Percentiles rank a stretch among this genome's conserved stretches.
Evolutionary conservation across 2,113 vertebrate genomes (phyloP).

Genomic region (Colaptes auratus): DNA sequence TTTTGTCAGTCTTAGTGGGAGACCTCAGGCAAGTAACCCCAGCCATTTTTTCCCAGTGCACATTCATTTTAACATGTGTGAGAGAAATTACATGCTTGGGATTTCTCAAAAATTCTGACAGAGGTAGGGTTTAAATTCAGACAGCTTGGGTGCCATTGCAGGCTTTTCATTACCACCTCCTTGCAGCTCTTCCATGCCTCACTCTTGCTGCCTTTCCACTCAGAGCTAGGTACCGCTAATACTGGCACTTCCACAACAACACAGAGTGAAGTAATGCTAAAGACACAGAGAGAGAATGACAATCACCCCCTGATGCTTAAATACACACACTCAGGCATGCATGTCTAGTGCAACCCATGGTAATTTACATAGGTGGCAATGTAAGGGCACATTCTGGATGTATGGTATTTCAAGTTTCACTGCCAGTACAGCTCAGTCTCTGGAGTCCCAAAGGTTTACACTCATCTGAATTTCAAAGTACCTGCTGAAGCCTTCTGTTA

Average conservation of each 20-base stretch:
- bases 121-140: background rate
- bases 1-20: background rate
- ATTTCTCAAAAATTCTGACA: background rate
- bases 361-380: background rate
- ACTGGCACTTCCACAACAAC: background rate
- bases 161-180: fast-evolving
- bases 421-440: background rate
- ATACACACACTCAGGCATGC: background rate
- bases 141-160: background rate
- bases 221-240: background rate
- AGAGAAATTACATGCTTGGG: background rate
- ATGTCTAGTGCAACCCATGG: background rate
- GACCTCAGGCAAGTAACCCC: background rate
- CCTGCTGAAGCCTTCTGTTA: background rate
- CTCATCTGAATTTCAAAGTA: slow-evolving; percentile 14
- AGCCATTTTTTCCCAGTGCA: background rate
- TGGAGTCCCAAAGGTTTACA: background rate
- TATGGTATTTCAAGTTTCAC: background rate
- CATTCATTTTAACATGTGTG: background rate
- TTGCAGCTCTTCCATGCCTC: background rate
- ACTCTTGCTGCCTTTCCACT: background rate
- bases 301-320: background rate
- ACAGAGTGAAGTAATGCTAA: background rate
- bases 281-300: background rate
- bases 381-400: background rate